phyloP scores from a whole-genome alignment of 2,888 invertebrate species.

The Theodoxus fluviatilis region DNA sequence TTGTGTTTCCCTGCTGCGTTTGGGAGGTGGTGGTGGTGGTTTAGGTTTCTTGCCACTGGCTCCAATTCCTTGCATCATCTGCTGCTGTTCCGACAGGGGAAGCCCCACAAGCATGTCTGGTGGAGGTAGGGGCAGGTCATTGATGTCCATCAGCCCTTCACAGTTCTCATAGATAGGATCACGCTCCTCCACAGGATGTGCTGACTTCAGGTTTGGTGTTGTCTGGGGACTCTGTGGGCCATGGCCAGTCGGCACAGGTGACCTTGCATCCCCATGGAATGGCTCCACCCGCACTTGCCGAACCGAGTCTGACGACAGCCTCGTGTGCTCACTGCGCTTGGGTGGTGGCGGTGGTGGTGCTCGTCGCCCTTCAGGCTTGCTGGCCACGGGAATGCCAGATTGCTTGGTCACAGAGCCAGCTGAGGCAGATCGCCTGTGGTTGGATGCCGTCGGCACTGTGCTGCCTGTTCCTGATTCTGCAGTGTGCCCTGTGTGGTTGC shows the following conservation, averaged over 20 bases:
- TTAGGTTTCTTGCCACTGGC: constrained; percentile 38
- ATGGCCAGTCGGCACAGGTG: no score
- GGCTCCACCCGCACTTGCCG: constrained; percentile 29
- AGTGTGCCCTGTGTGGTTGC: no score
- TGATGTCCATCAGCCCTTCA: constrained; percentile 55
- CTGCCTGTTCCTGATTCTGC: no score
- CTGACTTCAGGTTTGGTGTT: background rate
- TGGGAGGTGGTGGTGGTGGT: constrained; percentile 55
- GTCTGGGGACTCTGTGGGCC: no score
- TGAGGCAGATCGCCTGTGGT: constrained; percentile 35
- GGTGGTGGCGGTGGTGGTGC: constrained; percentile 54
- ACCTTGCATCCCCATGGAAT: no score
- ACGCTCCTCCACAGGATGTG: constrained; percentile 18
- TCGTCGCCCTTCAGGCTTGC: constrained; percentile 30
- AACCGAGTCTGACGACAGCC: constrained; percentile 40
- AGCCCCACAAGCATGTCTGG: constrained; percentile 55
- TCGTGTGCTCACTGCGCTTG: constrained; percentile 52
- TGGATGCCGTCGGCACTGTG: no score
- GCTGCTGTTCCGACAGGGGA: constrained; percentile 29
- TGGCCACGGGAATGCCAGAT: constrained; percentile 26
- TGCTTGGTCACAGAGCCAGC: constrained; percentile 29
- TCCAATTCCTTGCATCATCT: constrained; percentile 32
- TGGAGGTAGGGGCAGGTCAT: constrained; percentile 59
- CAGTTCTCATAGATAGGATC: constrained; percentile 49
- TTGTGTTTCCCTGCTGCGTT: constrained; percentile 55